phyloP scores from a whole-genome alignment of 1,140 invertebrate genomes.

The Platorchestia sp. region DNA sequence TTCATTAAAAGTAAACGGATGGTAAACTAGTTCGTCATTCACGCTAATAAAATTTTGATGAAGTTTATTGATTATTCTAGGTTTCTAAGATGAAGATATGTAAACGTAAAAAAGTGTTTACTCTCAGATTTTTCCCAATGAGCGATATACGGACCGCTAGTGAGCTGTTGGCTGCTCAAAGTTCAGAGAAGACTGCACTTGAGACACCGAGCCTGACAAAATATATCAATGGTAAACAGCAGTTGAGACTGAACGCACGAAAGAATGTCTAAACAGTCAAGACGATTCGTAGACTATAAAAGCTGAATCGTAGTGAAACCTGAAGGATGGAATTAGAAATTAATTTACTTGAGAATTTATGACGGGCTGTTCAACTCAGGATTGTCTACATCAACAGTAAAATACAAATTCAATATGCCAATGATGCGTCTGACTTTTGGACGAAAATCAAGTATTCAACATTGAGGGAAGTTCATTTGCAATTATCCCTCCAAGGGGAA shows the following conservation, averaged over 20 bases:
- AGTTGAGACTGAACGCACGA: neutral
- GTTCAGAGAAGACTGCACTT: neutral
- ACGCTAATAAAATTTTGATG: neutral
- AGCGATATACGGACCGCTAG: neutral
- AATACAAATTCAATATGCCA: neutral
- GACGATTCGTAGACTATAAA: neutral
- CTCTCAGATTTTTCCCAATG: neutral
- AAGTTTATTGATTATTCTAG: neutral
- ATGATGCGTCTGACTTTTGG: neutral
- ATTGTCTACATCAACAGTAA: neutral
- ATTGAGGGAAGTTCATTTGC: neutral
- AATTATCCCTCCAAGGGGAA: too few species aligned
- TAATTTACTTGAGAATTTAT: neutral
- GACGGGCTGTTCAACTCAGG: neutral
- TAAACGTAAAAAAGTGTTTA: neutral
- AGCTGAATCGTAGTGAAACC: neutral
- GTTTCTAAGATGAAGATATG: too few species aligned
- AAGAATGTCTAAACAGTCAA: neutral
- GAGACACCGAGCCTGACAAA: neutral
- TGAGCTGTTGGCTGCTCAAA: neutral
- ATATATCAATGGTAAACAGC: neutral
- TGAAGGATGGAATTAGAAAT: neutral
- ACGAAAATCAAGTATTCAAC: neutral
- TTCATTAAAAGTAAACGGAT: neutral
- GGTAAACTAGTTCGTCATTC: neutral